These are phyloP conservation scores for Dusona sp. DNA, from an alignment of 2,888 invertebrate genomes.

Conservation along the genomic window DNA sequence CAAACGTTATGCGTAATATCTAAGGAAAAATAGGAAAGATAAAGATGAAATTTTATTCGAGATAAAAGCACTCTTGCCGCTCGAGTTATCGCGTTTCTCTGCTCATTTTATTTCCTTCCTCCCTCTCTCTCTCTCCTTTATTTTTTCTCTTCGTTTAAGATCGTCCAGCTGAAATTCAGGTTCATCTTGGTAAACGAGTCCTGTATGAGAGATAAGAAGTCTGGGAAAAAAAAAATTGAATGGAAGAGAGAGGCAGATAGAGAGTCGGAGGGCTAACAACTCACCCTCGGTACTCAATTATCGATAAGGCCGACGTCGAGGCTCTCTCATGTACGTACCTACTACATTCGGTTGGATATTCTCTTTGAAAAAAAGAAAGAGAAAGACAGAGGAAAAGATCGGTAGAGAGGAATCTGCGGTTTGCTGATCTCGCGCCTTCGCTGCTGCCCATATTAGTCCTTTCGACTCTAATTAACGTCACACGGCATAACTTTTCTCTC, in stretches of 20 bases:
- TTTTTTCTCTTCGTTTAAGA: constrained; percentile 10
- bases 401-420: constrained; percentile 33
- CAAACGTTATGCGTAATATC: constrained; percentile 2
- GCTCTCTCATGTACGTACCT: constrained; percentile 54
- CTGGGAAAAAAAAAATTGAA: constrained; percentile 9
- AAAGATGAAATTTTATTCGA: constrained; percentile 38
- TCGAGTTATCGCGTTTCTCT: constrained; percentile 34
- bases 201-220: constrained; percentile 59
- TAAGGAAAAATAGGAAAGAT: constrained; percentile 12
- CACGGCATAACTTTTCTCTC: constrained; percentile 32
- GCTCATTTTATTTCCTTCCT: not conserved
- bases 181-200: constrained; percentile 66
- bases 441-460: constrained; percentile 58
- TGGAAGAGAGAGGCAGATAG: constrained; percentile 9
- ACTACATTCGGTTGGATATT: constrained; percentile 35
- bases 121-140: not conserved
- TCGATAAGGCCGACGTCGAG: constrained; percentile 64
- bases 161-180: constrained; percentile 49
- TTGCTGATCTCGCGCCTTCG: constrained; percentile 50
- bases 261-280: constrained; percentile 43
- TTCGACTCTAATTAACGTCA: constrained; percentile 66
- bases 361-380: constrained; percentile 23
- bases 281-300: constrained; percentile 65
- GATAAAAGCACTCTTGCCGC: constrained; percentile 54
- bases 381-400: constrained; percentile 38